phyloP scores from a whole-genome alignment of 2,888 invertebrate genomes.

The Sipha maydis region DNA sequence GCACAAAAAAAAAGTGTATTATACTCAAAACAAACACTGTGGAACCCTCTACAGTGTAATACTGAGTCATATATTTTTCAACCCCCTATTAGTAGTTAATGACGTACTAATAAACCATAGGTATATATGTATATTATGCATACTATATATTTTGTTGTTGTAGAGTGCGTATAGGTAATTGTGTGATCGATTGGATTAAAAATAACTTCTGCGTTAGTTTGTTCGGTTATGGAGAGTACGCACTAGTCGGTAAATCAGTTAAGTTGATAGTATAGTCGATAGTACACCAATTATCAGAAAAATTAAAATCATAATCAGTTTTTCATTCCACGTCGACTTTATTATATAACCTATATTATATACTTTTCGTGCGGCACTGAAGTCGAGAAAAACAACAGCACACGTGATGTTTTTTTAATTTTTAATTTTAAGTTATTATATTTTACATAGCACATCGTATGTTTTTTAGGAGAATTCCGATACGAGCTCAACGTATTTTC shows the following conservation, averaged over 20 bases:
- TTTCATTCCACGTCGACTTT: background rate
- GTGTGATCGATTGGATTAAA: too few species aligned
- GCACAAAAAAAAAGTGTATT: constrained; percentile 9
- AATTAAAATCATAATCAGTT: background rate
- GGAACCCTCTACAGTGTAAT: constrained; percentile 5
- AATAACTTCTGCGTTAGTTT: too few species aligned
- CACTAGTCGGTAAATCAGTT: too few species aligned
- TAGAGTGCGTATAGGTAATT: too few species aligned
- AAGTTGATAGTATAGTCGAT: background rate
- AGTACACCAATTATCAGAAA: background rate
- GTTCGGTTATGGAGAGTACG: too few species aligned
- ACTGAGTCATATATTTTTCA: constrained; percentile 48
- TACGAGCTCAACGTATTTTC: background rate
- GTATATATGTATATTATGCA: constrained; percentile 1
- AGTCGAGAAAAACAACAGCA: too few species aligned
- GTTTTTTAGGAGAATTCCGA: background rate
- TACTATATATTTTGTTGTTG: background rate
- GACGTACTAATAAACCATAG: constrained; percentile 14
- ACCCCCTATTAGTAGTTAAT: constrained; percentile 26
- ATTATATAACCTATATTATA: background rate
- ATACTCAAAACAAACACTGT: constrained; percentile 44
- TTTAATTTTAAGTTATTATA: background rate
- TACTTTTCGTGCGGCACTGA: too few species aligned
- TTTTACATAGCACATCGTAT: background rate
- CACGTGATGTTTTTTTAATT: too few species aligned